A percentile compares a stretch with the other conserved stretches of the same genome.
Evolutionary conservation across 2,888 invertebrate genomes (phyloP).

Genomic region (Dryococelus australis): DNA sequence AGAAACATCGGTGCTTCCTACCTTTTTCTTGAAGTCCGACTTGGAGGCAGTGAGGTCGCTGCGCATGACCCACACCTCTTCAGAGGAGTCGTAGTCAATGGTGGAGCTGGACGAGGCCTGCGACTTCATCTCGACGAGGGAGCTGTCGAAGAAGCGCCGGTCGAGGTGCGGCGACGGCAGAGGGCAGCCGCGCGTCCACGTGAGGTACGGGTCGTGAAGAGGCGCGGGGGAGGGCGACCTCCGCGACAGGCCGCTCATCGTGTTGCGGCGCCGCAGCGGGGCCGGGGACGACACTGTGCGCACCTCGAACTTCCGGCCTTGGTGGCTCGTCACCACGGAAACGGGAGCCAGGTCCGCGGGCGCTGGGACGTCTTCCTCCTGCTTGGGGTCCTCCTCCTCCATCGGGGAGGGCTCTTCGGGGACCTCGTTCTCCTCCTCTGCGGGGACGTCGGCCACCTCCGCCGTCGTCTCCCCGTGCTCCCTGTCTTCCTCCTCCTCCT

Average conservation of each 20-base stretch:
- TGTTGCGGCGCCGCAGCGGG: slow-evolving; percentile 11
- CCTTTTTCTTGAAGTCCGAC: slow-evolving; percentile 60
- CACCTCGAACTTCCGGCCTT: slow-evolving; percentile 18
- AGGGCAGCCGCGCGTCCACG: slow-evolving; percentile 56
- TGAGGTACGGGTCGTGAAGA: slow-evolving; percentile 26
- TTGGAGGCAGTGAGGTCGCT: slow-evolving; percentile 56
- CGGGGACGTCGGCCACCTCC: slow-evolving; percentile 30
- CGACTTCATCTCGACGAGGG: slow-evolving; percentile 81
- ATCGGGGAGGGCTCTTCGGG: slow-evolving; percentile 29
- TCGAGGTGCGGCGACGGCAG: slow-evolving; percentile 73
- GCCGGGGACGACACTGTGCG: slow-evolving; percentile 20
- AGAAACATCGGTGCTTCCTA: slow-evolving; percentile 55
- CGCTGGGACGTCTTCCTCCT: not conserved
- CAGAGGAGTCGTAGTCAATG: slow-evolving; percentile 63
- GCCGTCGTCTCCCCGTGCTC: slow-evolving; percentile 38
- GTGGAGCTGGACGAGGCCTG: slow-evolving; percentile 70
- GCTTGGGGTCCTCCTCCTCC: not conserved
- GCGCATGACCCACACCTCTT: slow-evolving; percentile 75
- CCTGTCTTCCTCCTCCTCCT: slow-evolving; percentile 43
- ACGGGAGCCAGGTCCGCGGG: not conserved
- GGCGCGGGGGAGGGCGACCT: slow-evolving; percentile 34
- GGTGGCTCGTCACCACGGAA: slow-evolving; percentile 22
- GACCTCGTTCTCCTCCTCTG: slow-evolving; percentile 30
- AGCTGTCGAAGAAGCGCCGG: slow-evolving; percentile 82
- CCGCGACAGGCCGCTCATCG: slow-evolving; percentile 24